Conservation (phyloP, 2,888 invertebrate species). For the Acholoe squamosa region DNA sequence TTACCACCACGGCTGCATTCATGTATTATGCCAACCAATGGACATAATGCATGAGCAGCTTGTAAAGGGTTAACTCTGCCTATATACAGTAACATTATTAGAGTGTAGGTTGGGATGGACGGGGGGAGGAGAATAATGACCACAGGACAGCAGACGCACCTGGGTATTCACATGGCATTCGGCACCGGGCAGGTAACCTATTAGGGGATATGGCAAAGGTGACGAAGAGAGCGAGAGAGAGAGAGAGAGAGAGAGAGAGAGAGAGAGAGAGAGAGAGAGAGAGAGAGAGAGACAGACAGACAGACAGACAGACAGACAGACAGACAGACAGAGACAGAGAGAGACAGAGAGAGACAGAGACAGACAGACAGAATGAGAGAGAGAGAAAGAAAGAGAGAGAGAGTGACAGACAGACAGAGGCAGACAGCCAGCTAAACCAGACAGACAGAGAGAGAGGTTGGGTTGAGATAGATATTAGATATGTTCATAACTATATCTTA, state of each 20-base stretch:
- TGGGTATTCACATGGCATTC: not conserved
- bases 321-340: too few relatives aligned
- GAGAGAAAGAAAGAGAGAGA: not conserved
- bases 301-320: not conserved
- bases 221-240: slow-evolving; percentile 63
- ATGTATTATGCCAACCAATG: too few relatives aligned
- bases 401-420: too few relatives aligned
- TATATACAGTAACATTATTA: not conserved
- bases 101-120: not conserved
- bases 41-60: not conserved
- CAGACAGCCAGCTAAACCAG: too few relatives aligned
- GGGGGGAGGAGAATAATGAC: not conserved
- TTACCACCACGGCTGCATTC: too few relatives aligned
- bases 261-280: not conserved
- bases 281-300: not conserved
- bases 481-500: too few relatives aligned
- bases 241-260: slow-evolving; percentile 55
- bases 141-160: not conserved
- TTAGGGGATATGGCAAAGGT: not conserved
- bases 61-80: not conserved
- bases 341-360: not conserved
- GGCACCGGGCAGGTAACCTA: not conserved
- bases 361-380: not conserved
- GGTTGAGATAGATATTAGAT: too few relatives aligned
- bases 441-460: too few relatives aligned